Evolutionary conservation across 2,113 vertebrate genomes (phyloP).

Genomic region (Balaeniceps rex): DNA sequence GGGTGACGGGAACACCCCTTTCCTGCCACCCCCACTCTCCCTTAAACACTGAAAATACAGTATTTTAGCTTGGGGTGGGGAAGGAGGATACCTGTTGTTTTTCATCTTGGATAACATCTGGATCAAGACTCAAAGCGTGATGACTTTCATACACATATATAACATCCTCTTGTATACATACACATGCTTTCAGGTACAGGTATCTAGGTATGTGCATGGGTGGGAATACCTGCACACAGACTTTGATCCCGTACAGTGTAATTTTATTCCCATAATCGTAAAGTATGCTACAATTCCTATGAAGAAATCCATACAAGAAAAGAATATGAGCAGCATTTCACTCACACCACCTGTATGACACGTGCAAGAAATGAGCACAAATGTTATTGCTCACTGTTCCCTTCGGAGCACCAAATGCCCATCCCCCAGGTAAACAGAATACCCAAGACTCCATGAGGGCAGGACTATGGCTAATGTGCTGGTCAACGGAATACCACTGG

Average conservation of each 20-base stretch:
- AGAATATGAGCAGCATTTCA: background rate
- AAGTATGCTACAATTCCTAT: background rate
- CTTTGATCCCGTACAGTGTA: background rate
- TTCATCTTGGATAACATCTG: background rate
- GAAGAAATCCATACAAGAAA: background rate
- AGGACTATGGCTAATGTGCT: background rate
- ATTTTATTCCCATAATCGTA: background rate
- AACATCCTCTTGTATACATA: background rate
- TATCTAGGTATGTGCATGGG: background rate
- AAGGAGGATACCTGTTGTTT: background rate
- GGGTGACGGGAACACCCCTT: background rate
- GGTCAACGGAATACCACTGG: background rate
- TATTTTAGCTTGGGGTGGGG: background rate
- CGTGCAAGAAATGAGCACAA: background rate
- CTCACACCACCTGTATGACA: background rate
- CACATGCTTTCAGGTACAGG: background rate
- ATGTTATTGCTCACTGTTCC: background rate
- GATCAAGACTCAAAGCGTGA: background rate
- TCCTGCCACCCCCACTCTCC: background rate
- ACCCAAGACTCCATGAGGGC: accelerated
- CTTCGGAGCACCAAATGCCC: background rate
- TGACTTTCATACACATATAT: background rate
- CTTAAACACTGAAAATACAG: background rate
- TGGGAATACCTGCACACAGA: background rate
- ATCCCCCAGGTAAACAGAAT: background rate